Evolutionary conservation across 2,797 vertebrate species (phyloP).

Genomic region (Luscinia luscinia): DNA sequence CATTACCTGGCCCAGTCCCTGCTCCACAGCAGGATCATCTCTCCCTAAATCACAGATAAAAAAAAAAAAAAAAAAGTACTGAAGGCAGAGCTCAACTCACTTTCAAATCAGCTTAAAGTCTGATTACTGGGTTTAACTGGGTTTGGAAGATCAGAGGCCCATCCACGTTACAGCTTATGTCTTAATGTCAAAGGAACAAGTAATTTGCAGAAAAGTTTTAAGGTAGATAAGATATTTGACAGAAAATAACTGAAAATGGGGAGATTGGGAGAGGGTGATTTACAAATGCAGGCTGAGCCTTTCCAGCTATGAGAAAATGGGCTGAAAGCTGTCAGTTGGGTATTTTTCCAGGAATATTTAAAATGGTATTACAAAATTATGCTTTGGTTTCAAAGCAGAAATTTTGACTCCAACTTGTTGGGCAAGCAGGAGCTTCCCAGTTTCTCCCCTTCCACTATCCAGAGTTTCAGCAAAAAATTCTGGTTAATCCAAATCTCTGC

Average conservation of each 20-base stretch:
- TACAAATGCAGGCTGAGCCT: not conserved
- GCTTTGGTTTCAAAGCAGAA: not conserved
- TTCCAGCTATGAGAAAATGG: not conserved
- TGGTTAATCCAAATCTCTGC: not conserved
- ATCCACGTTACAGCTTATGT: constrained; percentile 4
- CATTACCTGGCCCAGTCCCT: constrained; percentile 13
- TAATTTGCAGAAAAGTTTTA: constrained; percentile 51
- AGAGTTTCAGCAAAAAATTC: not conserved
- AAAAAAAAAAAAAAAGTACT: not conserved
- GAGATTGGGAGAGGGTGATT: not conserved
- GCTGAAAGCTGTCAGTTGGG: not conserved
- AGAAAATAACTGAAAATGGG: constrained; percentile 10
- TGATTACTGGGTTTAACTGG: constrained; percentile 60
- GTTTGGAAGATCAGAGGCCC: constrained; percentile 61
- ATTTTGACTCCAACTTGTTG: not conserved
- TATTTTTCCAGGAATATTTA: not conserved
- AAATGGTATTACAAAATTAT: not conserved
- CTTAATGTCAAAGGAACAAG: constrained; percentile 54
- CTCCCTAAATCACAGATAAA: constrained; percentile 24
- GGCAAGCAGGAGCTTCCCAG: not conserved
- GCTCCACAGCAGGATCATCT: constrained; percentile 7
- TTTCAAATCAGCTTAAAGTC: constrained; percentile 59
- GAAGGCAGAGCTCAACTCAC: constrained; percentile 29
- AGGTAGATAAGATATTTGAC: constrained; percentile 28
- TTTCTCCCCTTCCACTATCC: fast-evolving